phyloP scores from a whole-genome alignment of 2,888 invertebrate species.

The Cistogaster globosa region DNA sequence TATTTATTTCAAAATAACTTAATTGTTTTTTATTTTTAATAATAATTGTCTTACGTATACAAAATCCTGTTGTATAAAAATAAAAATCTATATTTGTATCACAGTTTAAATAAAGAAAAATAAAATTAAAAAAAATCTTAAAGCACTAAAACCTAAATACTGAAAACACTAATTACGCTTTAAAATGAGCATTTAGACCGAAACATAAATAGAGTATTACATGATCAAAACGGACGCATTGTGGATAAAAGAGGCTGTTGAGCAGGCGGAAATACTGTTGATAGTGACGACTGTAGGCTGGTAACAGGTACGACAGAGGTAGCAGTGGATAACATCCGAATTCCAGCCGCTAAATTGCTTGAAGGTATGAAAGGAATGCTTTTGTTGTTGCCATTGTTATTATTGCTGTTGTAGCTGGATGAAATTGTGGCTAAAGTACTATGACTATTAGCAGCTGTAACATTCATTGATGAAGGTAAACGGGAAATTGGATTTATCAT shows the following conservation, averaged over 20 bases:
- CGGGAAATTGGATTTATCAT: slow-evolving; percentile 62
- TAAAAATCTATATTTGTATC: slow-evolving; percentile 67
- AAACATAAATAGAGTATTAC: background rate
- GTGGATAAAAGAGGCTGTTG: slow-evolving; percentile 78
- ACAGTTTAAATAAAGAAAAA: slow-evolving; percentile 54
- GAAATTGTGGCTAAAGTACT: slow-evolving; percentile 29
- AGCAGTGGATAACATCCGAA: slow-evolving; percentile 73
- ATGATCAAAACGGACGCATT: slow-evolving; percentile 76
- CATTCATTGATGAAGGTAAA: slow-evolving; percentile 52
- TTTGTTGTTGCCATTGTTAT: slow-evolving; percentile 44
- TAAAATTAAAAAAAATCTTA: slow-evolving; percentile 16
- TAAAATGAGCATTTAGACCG: slow-evolving; percentile 35
- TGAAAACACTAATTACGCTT: slow-evolving; percentile 57
- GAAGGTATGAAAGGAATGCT: slow-evolving; percentile 69
- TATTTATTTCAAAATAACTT: slow-evolving; percentile 49
- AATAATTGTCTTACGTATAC: slow-evolving; percentile 39
- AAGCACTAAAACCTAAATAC: slow-evolving; percentile 60
- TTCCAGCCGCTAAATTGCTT: slow-evolving; percentile 70
- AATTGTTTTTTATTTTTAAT: slow-evolving; percentile 37
- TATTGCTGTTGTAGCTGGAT: slow-evolving; percentile 18
- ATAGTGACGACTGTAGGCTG: slow-evolving; percentile 47
- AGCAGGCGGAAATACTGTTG: slow-evolving; percentile 75
- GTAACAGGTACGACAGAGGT: slow-evolving; percentile 60
- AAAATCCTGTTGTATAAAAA: slow-evolving; percentile 48
- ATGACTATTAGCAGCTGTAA: slow-evolving; percentile 21